Conservation (phyloP, 2,888 invertebrate species). For the Lymantria dispar region DNA sequence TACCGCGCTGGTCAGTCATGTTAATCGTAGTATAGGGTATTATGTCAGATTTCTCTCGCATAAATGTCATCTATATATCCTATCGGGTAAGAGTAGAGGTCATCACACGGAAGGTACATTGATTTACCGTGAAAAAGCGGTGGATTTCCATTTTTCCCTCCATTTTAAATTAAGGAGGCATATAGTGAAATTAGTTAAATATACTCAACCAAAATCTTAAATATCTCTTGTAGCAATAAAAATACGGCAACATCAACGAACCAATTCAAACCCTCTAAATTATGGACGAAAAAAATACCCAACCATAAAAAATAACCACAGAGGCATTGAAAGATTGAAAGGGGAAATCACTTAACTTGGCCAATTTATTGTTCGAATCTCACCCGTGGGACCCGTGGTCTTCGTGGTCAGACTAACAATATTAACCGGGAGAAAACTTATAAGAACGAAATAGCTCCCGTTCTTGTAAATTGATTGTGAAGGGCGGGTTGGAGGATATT, state of each 20-base stretch:
- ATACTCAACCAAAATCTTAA: too few species aligned
- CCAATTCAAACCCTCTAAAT: conserved; percentile 41
- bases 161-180: too few species aligned
- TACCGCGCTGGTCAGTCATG: too few species aligned
- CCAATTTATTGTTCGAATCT: conserved; percentile 79
- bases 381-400: conserved; percentile 60
- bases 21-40: too few species aligned
- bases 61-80: too few species aligned
- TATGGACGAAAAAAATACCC: conserved; percentile 48
- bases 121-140: too few species aligned
- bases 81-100: too few species aligned
- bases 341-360: conserved; percentile 76
- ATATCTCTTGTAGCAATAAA: not conserved
- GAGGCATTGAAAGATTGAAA: conserved; percentile 80
- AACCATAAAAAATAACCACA: conserved; percentile 63
- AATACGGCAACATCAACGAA: conserved; percentile 1
- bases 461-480: conserved; percentile 25
- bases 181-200: too few species aligned
- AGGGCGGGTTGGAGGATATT: conserved; percentile 51
- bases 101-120: too few species aligned
- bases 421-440: conserved; percentile 71
- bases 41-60: too few species aligned
- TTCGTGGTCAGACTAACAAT: conserved; percentile 77
- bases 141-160: too few species aligned
- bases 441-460: conserved; percentile 40